phyloP scores from a whole-genome alignment of 2,797 vertebrate genomes.

The Lophius americanus region DNA sequence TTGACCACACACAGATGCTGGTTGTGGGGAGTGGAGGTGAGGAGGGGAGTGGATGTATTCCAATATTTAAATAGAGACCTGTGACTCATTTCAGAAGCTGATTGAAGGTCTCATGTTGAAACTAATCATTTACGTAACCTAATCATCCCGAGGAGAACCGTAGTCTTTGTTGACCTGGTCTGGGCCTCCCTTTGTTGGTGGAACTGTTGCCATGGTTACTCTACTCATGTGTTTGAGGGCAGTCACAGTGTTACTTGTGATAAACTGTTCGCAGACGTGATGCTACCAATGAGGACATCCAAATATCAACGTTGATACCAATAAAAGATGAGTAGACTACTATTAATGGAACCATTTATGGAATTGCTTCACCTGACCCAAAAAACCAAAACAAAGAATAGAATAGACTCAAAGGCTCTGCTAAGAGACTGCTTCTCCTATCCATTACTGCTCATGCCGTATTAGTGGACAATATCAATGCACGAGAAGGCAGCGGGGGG shows the following conservation, averaged over 20 bases:
- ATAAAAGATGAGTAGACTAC: too few relatives aligned
- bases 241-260: conserved; percentile 37
- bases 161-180: conserved; percentile 66
- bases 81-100: conserved; percentile 43
- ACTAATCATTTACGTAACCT: conserved; percentile 74
- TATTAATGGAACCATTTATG: too few relatives aligned
- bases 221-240: conserved; percentile 52
- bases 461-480: too few relatives aligned
- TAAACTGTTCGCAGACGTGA: neutral
- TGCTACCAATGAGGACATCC: too few relatives aligned
- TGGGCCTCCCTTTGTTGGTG: conserved; percentile 61
- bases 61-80: conserved; percentile 23
- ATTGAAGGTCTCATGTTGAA: conserved; percentile 48
- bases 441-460: too few relatives aligned
- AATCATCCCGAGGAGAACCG: conserved; percentile 73
- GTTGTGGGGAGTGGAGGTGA: conserved; percentile 21
- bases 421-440: too few relatives aligned
- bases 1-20: conserved; percentile 65
- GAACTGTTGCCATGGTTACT: conserved; percentile 63
- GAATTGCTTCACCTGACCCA: too few relatives aligned
- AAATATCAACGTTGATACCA: too few relatives aligned
- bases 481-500: too few relatives aligned
- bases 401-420: too few relatives aligned
- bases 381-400: too few relatives aligned
- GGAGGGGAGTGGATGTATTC: conserved; percentile 21